Evolutionary conservation across 1,140 invertebrate species (phyloP), one percentile per base, ranked within the genome.

Genomic region (Drosophila punjabiensis): DNA sequence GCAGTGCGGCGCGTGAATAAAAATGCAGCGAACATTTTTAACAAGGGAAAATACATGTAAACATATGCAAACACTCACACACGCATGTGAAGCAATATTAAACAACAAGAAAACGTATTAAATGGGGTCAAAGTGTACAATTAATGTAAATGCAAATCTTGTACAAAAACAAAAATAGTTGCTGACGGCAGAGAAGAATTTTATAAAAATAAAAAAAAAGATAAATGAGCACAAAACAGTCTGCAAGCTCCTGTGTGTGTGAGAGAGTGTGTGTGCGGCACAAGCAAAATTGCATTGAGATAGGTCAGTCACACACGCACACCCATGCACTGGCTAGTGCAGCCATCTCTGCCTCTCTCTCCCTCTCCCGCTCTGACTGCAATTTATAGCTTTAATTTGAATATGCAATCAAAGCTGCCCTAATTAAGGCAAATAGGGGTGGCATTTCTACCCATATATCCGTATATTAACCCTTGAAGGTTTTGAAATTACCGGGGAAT

Each of bases 261-360:
- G 24, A 58, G 16, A 37, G 58, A 67, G 53, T 62, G 65, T 18
- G 56, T 58, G 55, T 68, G 83, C 59, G 79, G 73, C 61, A 35
- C 82, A 90, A 90, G 82, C 66, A 69, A 62, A 69, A 90, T 92
- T 92, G 90, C 90, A 92, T 92, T 92, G 90, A 92, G 90, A 90
- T 92, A 92, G 90, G 90, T 92, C 90, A 92, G 90, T 92, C 90
- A 92, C 90, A 92, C 74, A 90, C 64, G 45, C 71, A 50, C 71
- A 81, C 47, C 82, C 39, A 71, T 69, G 39, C 81, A 70, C 79
- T 13, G 6, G 13, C 28, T 62, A 66, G 76, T 64, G 73, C 52
- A 74, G 69, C 79, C 81, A 52, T 71, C 65, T 83, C 76, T 73
- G 52, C 30, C 33, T 37, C 53, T 33, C 52, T 33, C 32, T 33